Evolutionary conservation across 2,888 invertebrate species (phyloP).

Genomic region (Apodemia zela): DNA sequence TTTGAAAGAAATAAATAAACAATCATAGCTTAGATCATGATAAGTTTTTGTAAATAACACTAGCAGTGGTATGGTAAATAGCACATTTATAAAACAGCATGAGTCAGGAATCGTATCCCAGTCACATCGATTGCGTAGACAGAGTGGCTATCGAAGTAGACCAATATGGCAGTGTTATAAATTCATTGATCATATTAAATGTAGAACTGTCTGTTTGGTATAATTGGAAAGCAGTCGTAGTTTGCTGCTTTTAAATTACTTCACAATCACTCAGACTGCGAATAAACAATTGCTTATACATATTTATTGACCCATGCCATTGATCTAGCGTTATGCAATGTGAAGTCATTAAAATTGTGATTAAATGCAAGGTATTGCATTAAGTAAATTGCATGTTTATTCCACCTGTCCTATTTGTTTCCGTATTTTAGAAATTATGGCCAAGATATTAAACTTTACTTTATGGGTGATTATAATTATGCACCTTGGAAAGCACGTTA

Average conservation of each 20-base stretch:
- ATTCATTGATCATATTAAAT: no score
- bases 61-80: no score
- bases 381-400: constrained; percentile 29
- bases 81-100: no score
- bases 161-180: no score
- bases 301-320: constrained; percentile 42
- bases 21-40: no score
- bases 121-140: no score
- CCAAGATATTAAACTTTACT: constrained; percentile 13
- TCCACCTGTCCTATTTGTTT: constrained; percentile 30
- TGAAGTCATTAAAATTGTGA: constrained; percentile 22
- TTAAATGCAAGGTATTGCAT: constrained; percentile 29
- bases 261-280: background rate
- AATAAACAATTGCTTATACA: constrained; percentile 11
- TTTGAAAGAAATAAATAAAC: no score
- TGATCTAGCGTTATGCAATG: constrained; percentile 36
- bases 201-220: no score
- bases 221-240: no score
- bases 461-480: constrained; percentile 15
- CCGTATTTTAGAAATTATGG: constrained; percentile 25
- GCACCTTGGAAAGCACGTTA: constrained; percentile 14
- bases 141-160: no score
- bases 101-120: no score
- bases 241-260: background rate
- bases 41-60: no score